phyloP scores from a whole-genome alignment of 2,797 vertebrate genomes.

The Trichosurus vulpecula region DNA sequence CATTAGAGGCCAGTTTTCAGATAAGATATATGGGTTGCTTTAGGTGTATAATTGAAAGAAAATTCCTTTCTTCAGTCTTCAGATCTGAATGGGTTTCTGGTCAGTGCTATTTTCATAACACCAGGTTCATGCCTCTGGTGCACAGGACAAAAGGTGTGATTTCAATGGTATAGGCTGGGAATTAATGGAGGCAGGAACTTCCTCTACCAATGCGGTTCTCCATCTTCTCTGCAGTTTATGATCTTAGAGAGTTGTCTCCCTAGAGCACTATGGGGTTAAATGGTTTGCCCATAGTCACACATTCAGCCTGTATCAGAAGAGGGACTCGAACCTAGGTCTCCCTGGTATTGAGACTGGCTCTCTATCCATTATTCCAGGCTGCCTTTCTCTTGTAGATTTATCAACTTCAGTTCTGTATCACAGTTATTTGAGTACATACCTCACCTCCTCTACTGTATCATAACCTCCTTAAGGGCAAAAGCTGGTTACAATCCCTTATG shows the following conservation, averaged over 20 bases:
- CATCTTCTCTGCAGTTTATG: background rate
- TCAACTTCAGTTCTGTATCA: background rate
- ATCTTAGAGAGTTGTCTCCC: background rate
- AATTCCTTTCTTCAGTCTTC: no score
- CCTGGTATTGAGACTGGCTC: background rate
- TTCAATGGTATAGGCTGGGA: background rate
- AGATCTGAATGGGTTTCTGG: no score
- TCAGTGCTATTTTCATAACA: background rate
- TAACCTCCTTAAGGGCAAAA: background rate
- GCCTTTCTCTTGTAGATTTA: background rate
- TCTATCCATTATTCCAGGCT: background rate
- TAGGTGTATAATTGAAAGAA: no score
- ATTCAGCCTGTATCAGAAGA: background rate
- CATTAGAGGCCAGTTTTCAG: no score
- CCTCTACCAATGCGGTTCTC: background rate
- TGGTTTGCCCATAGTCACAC: background rate
- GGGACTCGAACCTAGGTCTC: background rate
- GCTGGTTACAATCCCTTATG: background rate
- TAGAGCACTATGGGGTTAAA: background rate
- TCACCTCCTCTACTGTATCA: background rate
- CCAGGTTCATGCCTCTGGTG: background rate
- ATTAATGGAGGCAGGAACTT: background rate
- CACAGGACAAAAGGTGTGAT: background rate
- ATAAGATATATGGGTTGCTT: no score
- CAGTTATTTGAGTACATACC: background rate